A percentile compares a stretch with the other conserved stretches of the same genome.
Conservation (phyloP, 2,888 invertebrate species). For the Crioceris asparagi region DNA sequence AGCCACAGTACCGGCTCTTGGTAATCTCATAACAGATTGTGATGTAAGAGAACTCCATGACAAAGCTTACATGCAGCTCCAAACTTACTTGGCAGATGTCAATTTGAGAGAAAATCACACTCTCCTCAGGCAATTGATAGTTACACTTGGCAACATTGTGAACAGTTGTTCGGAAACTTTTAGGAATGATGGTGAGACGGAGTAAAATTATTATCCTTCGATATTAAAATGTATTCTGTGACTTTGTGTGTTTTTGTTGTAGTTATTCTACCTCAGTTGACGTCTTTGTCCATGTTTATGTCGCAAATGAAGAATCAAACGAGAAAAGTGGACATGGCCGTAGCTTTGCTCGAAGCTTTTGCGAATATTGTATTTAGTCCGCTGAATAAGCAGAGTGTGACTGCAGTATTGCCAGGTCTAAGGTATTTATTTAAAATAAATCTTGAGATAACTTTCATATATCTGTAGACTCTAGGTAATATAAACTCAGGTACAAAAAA, state of each 20-base stretch:
- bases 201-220: neutral
- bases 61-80: slow-evolving; percentile 44
- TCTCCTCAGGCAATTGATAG: slow-evolving; percentile 47
- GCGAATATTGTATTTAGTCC: slow-evolving; percentile 47
- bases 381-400: slow-evolving; percentile 40
- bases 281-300: slow-evolving; percentile 45
- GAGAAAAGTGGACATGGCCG: slow-evolving; percentile 46
- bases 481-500: too few relatives aligned
- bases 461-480: too few relatives aligned
- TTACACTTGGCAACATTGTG: slow-evolving; percentile 49
- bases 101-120: slow-evolving; percentile 35
- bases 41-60: slow-evolving; percentile 42
- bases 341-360: slow-evolving; percentile 53
- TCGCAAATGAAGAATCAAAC: slow-evolving; percentile 44
- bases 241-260: slow-evolving; percentile 7
- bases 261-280: slow-evolving; percentile 53
- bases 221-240: neutral
- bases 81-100: slow-evolving; percentile 37
- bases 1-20: slow-evolving; percentile 52
- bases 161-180: slow-evolving; percentile 48
- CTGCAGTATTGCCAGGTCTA: slow-evolving; percentile 42
- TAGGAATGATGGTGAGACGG: slow-evolving; percentile 48
- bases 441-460: neutral
- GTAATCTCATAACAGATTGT: slow-evolving; percentile 45
- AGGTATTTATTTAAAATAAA: slow-evolving; percentile 29